Percentiles rank a stretch among this genome's conserved stretches.
Conservation (phyloP, 2,888 invertebrate genomes). For the Nezara viridula region DNA sequence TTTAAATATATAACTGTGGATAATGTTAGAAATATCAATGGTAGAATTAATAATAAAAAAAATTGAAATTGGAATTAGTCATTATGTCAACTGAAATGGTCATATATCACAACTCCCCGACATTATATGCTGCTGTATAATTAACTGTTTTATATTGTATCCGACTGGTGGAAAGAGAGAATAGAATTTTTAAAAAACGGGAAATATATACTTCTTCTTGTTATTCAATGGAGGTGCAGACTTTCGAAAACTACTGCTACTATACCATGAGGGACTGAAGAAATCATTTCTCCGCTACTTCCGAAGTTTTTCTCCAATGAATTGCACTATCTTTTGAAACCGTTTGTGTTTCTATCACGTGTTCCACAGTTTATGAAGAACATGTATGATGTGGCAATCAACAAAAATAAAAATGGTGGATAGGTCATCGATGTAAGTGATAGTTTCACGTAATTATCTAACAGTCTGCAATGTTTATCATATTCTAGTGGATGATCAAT, state of each 20-base stretch:
- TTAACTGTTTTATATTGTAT: too few relatives aligned
- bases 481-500: neutral
- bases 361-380: neutral
- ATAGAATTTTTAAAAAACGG: neutral
- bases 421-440: neutral
- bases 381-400: neutral
- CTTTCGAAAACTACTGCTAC: neutral
- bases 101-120: too few relatives aligned
- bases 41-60: too few relatives aligned
- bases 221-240: neutral
- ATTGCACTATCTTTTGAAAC: neutral
- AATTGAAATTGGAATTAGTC: too few relatives aligned
- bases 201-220: neutral
- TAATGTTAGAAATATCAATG: too few relatives aligned
- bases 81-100: too few relatives aligned
- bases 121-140: too few relatives aligned
- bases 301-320: neutral
- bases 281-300: constrained; percentile 12
- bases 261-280: neutral
- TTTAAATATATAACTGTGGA: too few relatives aligned
- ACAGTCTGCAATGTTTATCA: neutral
- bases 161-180: too few relatives aligned
- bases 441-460: neutral
- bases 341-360: neutral
- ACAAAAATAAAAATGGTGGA: neutral